phyloP scores from a whole-genome alignment of 2,888 invertebrate genomes.

The Sarcophaga caerulescens region DNA sequence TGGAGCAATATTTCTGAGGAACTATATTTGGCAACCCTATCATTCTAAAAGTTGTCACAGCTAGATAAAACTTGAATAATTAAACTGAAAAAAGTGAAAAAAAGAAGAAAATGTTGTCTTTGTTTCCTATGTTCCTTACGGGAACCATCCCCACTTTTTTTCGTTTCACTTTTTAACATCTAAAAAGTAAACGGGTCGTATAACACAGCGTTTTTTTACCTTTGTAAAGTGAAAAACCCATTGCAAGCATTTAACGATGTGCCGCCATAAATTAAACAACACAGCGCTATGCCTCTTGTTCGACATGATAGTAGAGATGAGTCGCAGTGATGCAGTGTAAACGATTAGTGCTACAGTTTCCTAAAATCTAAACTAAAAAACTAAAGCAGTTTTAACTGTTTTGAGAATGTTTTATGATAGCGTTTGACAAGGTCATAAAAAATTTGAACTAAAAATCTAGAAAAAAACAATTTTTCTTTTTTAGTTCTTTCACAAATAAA shows the following conservation, averaged over 20 bases:
- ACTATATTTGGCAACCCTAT: too few species aligned
- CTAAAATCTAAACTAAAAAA: conserved; percentile 54
- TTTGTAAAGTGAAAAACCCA: too few species aligned
- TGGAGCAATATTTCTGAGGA: too few species aligned
- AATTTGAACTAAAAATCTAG: conserved; percentile 60
- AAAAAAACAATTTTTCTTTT: conserved; percentile 43
- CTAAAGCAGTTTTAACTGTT: conserved; percentile 59
- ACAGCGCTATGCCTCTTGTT: background rate
- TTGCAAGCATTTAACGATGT: background rate
- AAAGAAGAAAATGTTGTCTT: too few species aligned
- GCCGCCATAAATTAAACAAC: conserved; percentile 13
- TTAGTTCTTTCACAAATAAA: background rate
- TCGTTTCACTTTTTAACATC: too few species aligned
- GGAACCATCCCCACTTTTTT: too few species aligned
- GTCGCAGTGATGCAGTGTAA: too few species aligned
- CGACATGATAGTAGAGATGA: background rate
- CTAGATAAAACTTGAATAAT: too few species aligned
- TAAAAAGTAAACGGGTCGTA: too few species aligned
- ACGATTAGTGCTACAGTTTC: conserved; percentile 35
- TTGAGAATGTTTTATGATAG: background rate
- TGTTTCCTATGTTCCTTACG: too few species aligned
- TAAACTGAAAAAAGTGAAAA: too few species aligned
- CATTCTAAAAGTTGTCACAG: too few species aligned
- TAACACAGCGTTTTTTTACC: conserved; percentile 24
- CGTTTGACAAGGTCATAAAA: conserved; percentile 3